phyloP scores from a whole-genome alignment of 2,888 invertebrate species.

The Cheilosia scutellata region DNA sequence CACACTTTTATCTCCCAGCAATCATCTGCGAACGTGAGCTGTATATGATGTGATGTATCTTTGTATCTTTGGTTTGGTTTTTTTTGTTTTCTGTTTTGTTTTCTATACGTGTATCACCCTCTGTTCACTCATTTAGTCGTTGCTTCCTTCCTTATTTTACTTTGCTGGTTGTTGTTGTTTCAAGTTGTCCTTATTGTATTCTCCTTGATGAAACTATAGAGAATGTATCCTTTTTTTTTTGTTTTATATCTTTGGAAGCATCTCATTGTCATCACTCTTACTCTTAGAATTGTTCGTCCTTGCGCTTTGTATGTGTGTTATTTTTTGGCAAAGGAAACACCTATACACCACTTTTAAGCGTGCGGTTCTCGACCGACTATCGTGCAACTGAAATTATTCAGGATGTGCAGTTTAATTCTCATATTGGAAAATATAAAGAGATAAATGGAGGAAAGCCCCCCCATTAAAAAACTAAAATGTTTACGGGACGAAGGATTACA shows the following conservation, averaged over 20 bases:
- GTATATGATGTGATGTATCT: slow-evolving; percentile 66
- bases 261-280: slow-evolving; percentile 52
- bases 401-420: slow-evolving; percentile 65
- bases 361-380: slow-evolving; percentile 18
- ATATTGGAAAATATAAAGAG: slow-evolving; percentile 42
- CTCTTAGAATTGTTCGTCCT: slow-evolving; percentile 45
- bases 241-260: slow-evolving; percentile 48
- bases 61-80: slow-evolving; percentile 43
- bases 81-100: slow-evolving; percentile 10
- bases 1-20: slow-evolving; percentile 74
- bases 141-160: slow-evolving; percentile 14
- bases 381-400: slow-evolving; percentile 44
- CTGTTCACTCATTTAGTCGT: slow-evolving; percentile 59
- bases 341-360: neutral
- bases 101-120: slow-evolving; percentile 27
- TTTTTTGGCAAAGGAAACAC: slow-evolving; percentile 29
- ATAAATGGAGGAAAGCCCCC: too few relatives aligned
- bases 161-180: slow-evolving; percentile 13
- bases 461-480: slow-evolving; percentile 48
- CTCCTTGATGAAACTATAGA: slow-evolving; percentile 48
- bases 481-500: slow-evolving; percentile 36
- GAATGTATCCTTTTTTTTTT: slow-evolving; percentile 43
- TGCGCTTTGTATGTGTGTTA: slow-evolving; percentile 44
- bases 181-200: slow-evolving; percentile 41
- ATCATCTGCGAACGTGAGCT: slow-evolving; percentile 75